Percentiles rank a stretch among this genome's conserved stretches.
Evolutionary conservation across 2,797 vertebrate genomes (phyloP).

Genomic region (Zalophus californianus): DNA sequence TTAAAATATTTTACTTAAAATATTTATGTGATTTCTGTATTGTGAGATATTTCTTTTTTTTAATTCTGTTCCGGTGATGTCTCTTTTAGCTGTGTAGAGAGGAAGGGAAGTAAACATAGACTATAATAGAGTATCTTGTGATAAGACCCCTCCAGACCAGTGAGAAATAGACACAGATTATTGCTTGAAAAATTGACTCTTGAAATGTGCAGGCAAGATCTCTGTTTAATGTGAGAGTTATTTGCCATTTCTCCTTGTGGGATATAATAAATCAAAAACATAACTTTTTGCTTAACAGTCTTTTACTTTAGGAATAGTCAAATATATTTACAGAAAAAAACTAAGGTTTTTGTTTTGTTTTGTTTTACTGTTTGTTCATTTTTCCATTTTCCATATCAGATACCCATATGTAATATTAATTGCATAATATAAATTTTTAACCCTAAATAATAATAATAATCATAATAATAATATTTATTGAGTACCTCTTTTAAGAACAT

Average conservation of each 20-base stretch:
- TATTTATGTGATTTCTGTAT: background rate
- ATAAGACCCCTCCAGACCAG: background rate
- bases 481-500: background rate
- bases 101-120: background rate
- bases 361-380: background rate
- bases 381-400: background rate
- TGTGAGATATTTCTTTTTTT: background rate
- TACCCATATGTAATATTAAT: background rate
- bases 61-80: background rate
- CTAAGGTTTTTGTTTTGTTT: background rate
- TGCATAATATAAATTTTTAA: background rate
- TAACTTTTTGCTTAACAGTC: background rate
- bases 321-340: constrained; percentile 5
- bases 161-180: background rate
- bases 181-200: background rate
- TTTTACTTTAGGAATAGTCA: background rate
- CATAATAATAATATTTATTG: background rate
- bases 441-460: background rate
- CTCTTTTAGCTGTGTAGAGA: background rate
- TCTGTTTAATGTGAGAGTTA: background rate
- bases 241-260: background rate
- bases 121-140: background rate
- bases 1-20: background rate
- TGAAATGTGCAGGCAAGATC: background rate
- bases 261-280: background rate